Evolutionary conservation across 1,140 invertebrate genomes (phyloP), one percentile per base, ranked within the genome.

Genomic region (Charaxes varanes): DNA sequence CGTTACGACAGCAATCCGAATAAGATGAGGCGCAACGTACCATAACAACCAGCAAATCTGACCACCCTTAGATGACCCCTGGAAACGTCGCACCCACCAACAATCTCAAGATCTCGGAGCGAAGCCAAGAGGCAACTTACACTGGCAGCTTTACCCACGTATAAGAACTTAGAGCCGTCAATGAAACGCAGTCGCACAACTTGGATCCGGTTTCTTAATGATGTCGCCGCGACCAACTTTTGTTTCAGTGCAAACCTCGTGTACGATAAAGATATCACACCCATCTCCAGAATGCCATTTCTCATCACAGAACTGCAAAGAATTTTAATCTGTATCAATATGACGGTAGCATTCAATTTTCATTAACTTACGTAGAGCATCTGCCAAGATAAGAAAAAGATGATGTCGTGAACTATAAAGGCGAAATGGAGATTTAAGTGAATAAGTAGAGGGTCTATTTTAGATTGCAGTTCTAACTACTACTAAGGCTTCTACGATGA

Each of bases 121-220:
- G 14, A 23, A 44, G 32, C 27, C 17, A 28, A 37, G 43, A 16
- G 16, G 26, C 43, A 32, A 13, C 23, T 32, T 28, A 41, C 22
- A 41, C 15, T 52, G 27, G 49, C 17, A 15, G 31, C 28, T 16
- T 27, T 26, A 22, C 27, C 22, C 32, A 21, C 31, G 35, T 42
- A 42, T 42, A 42, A 42, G 41, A 42, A 35, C 35, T 45, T 32
- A 47, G 44, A 66, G 50, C 55, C 50, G 59, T 73, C 66, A 73
- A 63, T 73, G 69, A 70, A 68, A 62, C 54, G 56, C 48, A 56
- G 46, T 44, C 44, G 42, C 51, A 51, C 44, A 52, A 41, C 46
- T 62, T 54, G 53, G 54, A 66, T 70, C 67, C 64, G 67, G 66
- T 73, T 73, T 60, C 31, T 51, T 65, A 60, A 62, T 62, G 68